These are phyloP conservation scores for Rhagonycha lutea DNA, from an alignment of 2,888 invertebrate genomes.

Conservation along the genomic window DNA sequence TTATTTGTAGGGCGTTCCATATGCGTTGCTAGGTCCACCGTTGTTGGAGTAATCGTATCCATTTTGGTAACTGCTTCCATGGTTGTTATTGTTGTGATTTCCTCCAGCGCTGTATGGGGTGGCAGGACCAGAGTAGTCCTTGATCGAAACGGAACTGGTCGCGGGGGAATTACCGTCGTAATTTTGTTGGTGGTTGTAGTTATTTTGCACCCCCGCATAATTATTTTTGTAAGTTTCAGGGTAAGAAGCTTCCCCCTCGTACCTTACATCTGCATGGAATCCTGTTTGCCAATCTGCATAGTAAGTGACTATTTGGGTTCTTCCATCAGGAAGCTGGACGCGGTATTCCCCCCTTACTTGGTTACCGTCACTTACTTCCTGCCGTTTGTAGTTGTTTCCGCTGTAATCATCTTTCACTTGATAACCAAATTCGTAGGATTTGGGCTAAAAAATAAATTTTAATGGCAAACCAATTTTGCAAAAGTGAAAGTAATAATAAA, in stretches of 20 bases:
- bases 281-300: constrained; percentile 80
- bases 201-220: neutral
- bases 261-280: constrained; percentile 74
- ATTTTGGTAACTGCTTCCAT: constrained; percentile 20
- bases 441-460: constrained; percentile 59
- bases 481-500: neutral
- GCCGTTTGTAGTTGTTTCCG: constrained; percentile 74
- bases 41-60: constrained; percentile 32
- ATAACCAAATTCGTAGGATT: constrained; percentile 79
- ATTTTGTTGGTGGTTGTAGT: neutral
- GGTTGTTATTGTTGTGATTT: constrained; percentile 9
- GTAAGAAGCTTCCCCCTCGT: constrained; percentile 72
- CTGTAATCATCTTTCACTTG: constrained; percentile 76
- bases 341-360: constrained; percentile 67
- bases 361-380: constrained; percentile 74
- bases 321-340: constrained; percentile 64
- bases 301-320: constrained; percentile 72
- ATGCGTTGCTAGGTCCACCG: constrained; percentile 33
- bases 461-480: neutral
- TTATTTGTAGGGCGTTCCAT: constrained; percentile 39
- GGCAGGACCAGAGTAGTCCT: constrained; percentile 40
- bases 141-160: constrained; percentile 41
- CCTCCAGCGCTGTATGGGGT: constrained; percentile 30
- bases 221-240: constrained; percentile 59
- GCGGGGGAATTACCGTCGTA: constrained; percentile 28